A percentile compares a stretch with the other conserved stretches of the same genome.
Evolutionary conservation across 2,888 invertebrate genomes (phyloP).

Genomic region (Machimus atricapillus): DNA sequence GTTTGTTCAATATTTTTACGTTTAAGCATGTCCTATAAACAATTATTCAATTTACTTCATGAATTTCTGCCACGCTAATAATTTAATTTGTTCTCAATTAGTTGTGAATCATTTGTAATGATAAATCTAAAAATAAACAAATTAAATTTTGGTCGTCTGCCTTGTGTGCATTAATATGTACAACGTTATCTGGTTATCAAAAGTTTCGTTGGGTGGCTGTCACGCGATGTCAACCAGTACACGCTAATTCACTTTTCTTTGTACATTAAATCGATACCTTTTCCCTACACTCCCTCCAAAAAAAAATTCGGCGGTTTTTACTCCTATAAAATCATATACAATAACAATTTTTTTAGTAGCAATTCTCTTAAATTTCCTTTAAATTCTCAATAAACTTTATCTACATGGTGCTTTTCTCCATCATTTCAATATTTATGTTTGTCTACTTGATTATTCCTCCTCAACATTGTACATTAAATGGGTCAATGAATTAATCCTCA

Average conservation of each 20-base stretch:
- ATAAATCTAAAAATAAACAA: neutral
- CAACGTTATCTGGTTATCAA: neutral
- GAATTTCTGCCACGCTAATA: neutral
- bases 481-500: neutral
- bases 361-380: neutral
- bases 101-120: neutral
- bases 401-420: neutral
- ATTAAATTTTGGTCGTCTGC: neutral
- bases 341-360: no score
- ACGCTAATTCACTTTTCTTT: neutral
- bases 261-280: neutral
- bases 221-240: neutral
- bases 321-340: neutral
- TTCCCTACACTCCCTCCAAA: neutral
- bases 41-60: neutral
- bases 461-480: neutral
- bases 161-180: neutral
- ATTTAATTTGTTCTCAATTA: neutral
- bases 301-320: neutral
- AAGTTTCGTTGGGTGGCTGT: neutral
- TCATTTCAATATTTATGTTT: neutral
- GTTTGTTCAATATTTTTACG: no score
- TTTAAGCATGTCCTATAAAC: no score
- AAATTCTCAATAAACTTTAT: neutral
- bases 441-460: neutral